Evolutionary conservation across 2,113 vertebrate species (phyloP).

Genomic region (Nothocercus nigrocapillus): DNA sequence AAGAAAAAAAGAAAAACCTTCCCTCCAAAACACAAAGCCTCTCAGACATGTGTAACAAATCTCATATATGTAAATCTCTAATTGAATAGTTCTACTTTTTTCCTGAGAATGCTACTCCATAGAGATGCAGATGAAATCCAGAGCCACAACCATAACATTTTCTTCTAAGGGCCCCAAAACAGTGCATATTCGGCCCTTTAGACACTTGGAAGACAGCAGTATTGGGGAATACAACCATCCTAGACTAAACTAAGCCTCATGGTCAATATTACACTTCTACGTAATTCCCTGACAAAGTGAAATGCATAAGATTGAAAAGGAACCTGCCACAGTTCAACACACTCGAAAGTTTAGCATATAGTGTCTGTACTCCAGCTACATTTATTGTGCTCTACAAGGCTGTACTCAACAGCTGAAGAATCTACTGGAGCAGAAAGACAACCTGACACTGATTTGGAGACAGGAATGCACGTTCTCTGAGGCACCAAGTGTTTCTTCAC

Average conservation of each 20-base stretch:
- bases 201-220: not conserved
- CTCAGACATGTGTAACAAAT: not conserved
- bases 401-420: not conserved
- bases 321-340: not conserved
- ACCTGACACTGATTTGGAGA: not conserved
- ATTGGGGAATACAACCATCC: not conserved
- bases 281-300: not conserved
- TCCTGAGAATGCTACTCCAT: not conserved
- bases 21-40: not conserved
- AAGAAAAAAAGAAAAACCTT: not conserved
- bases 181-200: not conserved
- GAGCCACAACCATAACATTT: not conserved
- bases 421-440: not conserved
- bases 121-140: not conserved
- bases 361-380: not conserved
- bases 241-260: not conserved
- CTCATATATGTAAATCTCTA: not conserved
- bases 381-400: not conserved
- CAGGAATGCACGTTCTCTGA: rapidly evolving
- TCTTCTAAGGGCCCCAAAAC: not conserved
- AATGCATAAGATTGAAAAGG: not conserved
- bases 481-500: not conserved
- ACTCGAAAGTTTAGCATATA: not conserved
- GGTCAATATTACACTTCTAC: not conserved
- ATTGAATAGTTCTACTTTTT: not conserved